Base-by-base conservation (phyloP, 2,888 invertebrate genomes). In the Didymodactylos carnosus region DNA sequence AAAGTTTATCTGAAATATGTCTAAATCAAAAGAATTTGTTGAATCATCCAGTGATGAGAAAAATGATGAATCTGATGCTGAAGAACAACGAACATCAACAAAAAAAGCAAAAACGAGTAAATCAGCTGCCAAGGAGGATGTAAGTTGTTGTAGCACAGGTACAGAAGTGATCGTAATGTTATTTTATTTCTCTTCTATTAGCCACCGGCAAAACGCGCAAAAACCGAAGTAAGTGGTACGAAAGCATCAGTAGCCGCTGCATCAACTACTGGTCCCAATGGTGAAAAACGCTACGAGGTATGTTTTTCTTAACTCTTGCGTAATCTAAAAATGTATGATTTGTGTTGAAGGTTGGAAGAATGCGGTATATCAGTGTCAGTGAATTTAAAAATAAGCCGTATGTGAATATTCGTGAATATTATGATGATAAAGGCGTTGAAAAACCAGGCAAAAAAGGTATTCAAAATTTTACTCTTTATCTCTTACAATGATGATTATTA, bases 361-460 rank as follows among this genome's bases (percentile, higher is more conserved):
- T 88, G 80, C 88, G 91, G 70, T 87, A 87, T 78, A 88, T 91
- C 0, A 90, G 88, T 81, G 87, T 94, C 8, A 87, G 89, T 74
- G 89, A 90, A 78, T 95, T 93, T 81, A 89, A 89, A 79, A 92
- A 92, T 1, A 90, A 89, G 82, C 86, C 88, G 75, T 89, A 88
- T 81, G 87, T 95, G 29, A 91, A 94, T 81, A 90, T 95, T 75
- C 87, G 95, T 77, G 94, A 94, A 80, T 88, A 86, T 82, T 93
- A 90, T 80, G 82, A 83, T 70, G 88, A 88, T 78, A 86, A 88
- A 82, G 92, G 92, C 4, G 88, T 91, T 73, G 78, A 88, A 76
- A 86, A 88, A 79, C 94, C 94, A 1, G 90, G 91, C 2, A 93
- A 90, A 81, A 95, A 94, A 85, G 94, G 94, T 78, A 82, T 1